Base-by-base conservation (phyloP, 37 sponge, comb jelly and placozoan genomes). In the Axinella damicornis region DNA sequence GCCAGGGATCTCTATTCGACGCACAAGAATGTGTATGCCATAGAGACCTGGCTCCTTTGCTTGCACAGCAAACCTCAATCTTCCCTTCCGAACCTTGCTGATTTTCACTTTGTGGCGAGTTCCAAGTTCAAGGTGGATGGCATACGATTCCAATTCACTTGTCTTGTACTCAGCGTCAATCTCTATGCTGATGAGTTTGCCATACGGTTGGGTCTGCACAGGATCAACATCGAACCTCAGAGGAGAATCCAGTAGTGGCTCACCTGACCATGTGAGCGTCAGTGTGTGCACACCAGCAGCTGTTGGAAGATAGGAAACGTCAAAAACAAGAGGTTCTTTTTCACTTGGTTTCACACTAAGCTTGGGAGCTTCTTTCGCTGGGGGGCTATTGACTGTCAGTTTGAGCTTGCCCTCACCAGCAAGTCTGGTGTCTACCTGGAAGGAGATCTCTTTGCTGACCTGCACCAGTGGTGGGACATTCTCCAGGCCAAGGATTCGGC, bases 221-320 rank as follows among this genome's bases (percentile, higher is more conserved):
- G 54, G 41, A 17, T 53, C 15, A 21, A 83, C 80, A 0, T 78
- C 72, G 20, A 83, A 83, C 53, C 32, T 59, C 4, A 89, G 52
- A 18, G 90, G 90, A 9, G 84, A 83, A 5, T 38, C 59, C 1
- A 80, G 90, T 9, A 89, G 72, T 20, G 15, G 27, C 24, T 71
- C 84, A 31, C 52, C 24, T 21, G 67, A 33, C 84, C 84, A 89
- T 18, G 38, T 38, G 19, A 89, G 72, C n/a, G 78, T 27, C 20
- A 78, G 41, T 14, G 57, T 67, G 73, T 89, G 90, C 5, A 32
- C 38, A 13, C 90, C 90, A 30, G 79, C 63, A 46, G 46, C 61
- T 40, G 74, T 72, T 18, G 90, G 84, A 2, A 80, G 77, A 74
- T 83, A 89, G 36, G 46, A 38, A 30, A 89, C 84, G 59, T 72